Base-by-base conservation (phyloP, 2,888 invertebrate species). In the Drosophila setosimentum region DNA sequence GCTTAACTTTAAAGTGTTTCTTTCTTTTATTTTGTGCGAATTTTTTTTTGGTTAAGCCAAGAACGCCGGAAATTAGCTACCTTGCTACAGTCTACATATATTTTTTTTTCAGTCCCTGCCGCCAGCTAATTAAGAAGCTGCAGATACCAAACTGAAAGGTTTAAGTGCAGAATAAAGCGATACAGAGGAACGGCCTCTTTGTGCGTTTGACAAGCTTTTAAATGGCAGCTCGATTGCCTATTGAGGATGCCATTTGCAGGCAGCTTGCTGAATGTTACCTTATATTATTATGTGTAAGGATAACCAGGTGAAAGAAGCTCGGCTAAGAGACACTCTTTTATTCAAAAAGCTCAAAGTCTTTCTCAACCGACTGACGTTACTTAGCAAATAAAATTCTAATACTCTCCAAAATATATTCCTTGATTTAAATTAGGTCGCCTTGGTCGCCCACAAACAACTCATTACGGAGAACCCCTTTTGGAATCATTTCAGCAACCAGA, bases 21-120 rank as follows among this genome's bases (percentile, higher is more conserved):
- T 51, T 55, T 33, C 51, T 67, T 54, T 68, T 63, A 54, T 61
- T 73, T 72, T 68, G 57, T 63, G 50, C 29, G 35, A 40, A 49
- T 62, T 67, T 63, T 60, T 37, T 24, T 16, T 21, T 45, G 45
- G 7, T 72, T 63, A 48, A 49, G 60, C 63, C 67, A 66, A 66
- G 50, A 62, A 33, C 70, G 61, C 73, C 83, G 87, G 84, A 84
- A 84, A 84, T 84, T 87, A 87, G 78, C 73, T 83, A 70, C 75
- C 73, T 60, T 51, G 79, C 78, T 61, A 68, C 58, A 66, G 63
- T 64, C 54, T 62, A 30, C 51, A 13, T 62, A 33, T 21, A 42
- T 21, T 0, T n/a, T 8, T 50, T 50, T 48, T 35, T 40, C 37
- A 13, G 29, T 27, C 4, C 33, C 8, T 54, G 13, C 21, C 48